Conservation (phyloP, 1,140 invertebrate species). For the Drosophila sp. region DNA sequence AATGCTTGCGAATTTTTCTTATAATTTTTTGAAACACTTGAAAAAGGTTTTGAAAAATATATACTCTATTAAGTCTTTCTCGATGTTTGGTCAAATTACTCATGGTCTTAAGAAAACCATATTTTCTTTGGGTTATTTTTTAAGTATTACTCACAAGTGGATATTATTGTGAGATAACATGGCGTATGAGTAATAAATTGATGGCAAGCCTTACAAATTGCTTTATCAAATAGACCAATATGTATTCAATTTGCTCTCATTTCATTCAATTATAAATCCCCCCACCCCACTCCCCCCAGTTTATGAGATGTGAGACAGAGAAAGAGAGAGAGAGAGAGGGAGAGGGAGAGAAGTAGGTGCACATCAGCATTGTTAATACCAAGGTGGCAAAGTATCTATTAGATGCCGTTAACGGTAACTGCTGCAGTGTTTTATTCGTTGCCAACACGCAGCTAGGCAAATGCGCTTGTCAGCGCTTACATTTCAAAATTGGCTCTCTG, state of each 20-base stretch:
- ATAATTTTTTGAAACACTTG: no score
- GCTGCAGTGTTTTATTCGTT: slow-evolving; percentile 66
- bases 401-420: slow-evolving; percentile 77
- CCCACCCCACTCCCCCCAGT: background rate
- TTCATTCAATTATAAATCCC: slow-evolving; percentile 48
- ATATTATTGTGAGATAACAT: slow-evolving; percentile 10
- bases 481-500: slow-evolving; percentile 57
- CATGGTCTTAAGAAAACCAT: background rate
- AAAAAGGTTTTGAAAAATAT: no score
- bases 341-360: background rate
- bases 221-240: slow-evolving; percentile 15
- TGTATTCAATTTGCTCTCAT: slow-evolving; percentile 21
- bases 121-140: slow-evolving; percentile 1
- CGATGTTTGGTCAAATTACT: background rate
- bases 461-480: slow-evolving; percentile 55
- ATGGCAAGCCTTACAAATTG: background rate
- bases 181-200: slow-evolving; percentile 36
- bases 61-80: no score
- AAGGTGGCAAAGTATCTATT: slow-evolving; percentile 79
- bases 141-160: background rate
- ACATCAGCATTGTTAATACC: slow-evolving; percentile 60
- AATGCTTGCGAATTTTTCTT: no score
- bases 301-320: slow-evolving; percentile 5
- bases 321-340: slow-evolving; percentile 20
- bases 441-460: slow-evolving; percentile 66